Percentiles rank a stretch among this genome's conserved stretches.
Evolutionary conservation across 2,888 invertebrate genomes (phyloP).

Genomic region (Drosophila recens): DNA sequence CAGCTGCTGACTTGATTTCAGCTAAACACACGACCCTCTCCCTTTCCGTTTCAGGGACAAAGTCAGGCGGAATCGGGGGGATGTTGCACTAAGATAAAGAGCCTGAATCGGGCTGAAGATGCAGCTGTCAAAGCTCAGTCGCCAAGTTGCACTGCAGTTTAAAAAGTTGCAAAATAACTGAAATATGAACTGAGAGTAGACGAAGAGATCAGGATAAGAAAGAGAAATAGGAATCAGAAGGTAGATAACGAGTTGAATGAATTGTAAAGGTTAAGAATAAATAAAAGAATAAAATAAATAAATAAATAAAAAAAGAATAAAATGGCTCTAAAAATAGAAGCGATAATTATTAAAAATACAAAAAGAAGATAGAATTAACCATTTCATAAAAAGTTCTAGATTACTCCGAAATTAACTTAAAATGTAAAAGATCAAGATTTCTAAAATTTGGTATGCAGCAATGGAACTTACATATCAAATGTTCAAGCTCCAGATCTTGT

Average conservation of each 20-base stretch:
- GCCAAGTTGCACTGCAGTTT: slow-evolving; percentile 57
- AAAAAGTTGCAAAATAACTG: slow-evolving; percentile 57
- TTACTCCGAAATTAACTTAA: too few species aligned
- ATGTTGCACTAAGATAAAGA: slow-evolving; percentile 28
- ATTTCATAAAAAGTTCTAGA: too few species aligned
- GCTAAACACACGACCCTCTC: not conserved
- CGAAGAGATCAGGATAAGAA: not conserved
- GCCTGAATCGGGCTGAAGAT: slow-evolving; percentile 50
- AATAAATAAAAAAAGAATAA: not conserved
- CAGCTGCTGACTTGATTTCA: slow-evolving; percentile 54
- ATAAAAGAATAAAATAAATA: too few species aligned
- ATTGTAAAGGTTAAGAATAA: slow-evolving; percentile 24
- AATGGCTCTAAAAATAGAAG: too few species aligned
- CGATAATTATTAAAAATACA: too few species aligned
- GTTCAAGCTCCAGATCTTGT: too few species aligned
- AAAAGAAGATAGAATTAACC: too few species aligned
- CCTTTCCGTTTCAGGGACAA: too few species aligned
- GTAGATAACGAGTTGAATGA: not conserved
- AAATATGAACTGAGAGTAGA: slow-evolving; percentile 22
- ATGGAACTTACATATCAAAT: too few species aligned
- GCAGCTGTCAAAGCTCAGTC: slow-evolving; percentile 76
- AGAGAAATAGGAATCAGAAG: not conserved
- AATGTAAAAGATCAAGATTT: too few species aligned
- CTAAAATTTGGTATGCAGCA: too few species aligned
- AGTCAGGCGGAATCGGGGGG: not conserved